Evolutionary conservation across 2,888 invertebrate genomes (phyloP).

Genomic region (Caenorhabditis uteleia): DNA sequence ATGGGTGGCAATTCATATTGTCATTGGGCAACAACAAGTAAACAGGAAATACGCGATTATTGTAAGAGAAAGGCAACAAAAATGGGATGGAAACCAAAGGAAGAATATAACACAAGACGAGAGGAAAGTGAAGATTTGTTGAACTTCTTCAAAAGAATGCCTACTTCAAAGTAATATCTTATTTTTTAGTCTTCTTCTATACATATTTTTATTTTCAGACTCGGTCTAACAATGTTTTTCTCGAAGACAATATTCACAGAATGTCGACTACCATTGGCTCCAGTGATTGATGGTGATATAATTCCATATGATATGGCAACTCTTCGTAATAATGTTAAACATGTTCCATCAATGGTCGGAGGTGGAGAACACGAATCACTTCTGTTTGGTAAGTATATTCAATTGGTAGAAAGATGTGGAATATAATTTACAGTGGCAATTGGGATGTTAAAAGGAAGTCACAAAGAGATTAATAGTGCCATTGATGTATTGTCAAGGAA

Average conservation of each 20-base stretch:
- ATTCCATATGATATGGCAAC: slow-evolving; percentile 46
- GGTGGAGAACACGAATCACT: slow-evolving; percentile 62
- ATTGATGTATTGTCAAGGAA: slow-evolving; percentile 29
- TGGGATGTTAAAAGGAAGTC: slow-evolving; percentile 51
- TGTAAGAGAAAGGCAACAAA: slow-evolving; percentile 57
- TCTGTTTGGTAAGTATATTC: slow-evolving; percentile 52
- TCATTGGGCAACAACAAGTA: slow-evolving; percentile 56
- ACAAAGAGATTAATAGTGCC: slow-evolving; percentile 52
- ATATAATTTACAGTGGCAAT: too few relatives aligned
- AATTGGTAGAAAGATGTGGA: too few relatives aligned
- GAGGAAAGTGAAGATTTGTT: slow-evolving; percentile 59
- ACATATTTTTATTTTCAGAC: slow-evolving; percentile 33
- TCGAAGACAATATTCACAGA: slow-evolving; percentile 54
- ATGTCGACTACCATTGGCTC: slow-evolving; percentile 56
- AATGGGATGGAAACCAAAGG: slow-evolving; percentile 57
- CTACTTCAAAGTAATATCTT: slow-evolving; percentile 54
- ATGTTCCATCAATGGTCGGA: slow-evolving; percentile 57
- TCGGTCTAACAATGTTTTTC: slow-evolving; percentile 56
- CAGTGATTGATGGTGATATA: slow-evolving; percentile 66
- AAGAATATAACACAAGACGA: slow-evolving; percentile 35
- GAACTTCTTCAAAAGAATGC: slow-evolving; percentile 51
- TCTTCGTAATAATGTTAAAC: slow-evolving; percentile 53
- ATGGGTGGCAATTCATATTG: slow-evolving; percentile 63
- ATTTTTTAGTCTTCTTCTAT: neutral
- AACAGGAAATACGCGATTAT: slow-evolving; percentile 49